Conservation (phyloP, 2,797 vertebrate genomes). For the Dryobates pubescens region DNA sequence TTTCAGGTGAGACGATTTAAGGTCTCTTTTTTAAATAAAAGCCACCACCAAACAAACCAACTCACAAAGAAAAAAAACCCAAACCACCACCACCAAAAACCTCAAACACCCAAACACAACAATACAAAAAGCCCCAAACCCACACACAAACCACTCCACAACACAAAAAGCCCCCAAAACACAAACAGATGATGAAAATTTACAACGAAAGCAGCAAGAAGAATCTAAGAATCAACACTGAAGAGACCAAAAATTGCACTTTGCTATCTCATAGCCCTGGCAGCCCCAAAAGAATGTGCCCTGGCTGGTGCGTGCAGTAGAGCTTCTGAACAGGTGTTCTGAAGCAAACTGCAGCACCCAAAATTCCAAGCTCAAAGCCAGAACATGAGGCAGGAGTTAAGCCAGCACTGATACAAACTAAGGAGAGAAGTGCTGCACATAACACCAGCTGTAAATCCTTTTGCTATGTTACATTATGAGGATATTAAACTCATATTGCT, state of each 20-base stretch:
- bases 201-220: neutral
- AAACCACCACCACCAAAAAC: neutral
- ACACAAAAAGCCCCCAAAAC: too few species aligned
- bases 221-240: neutral
- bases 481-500: neutral
- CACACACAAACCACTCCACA: too few species aligned
- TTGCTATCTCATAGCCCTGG: neutral
- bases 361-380: neutral
- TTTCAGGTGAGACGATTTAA: neutral
- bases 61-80: neutral
- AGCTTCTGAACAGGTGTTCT: neutral
- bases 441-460: neutral
- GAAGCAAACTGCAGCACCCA: neutral
- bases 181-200: neutral
- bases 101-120: neutral
- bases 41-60: neutral
- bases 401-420: neutral
- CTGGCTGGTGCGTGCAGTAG: rapidly evolving
- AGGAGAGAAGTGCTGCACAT: neutral
- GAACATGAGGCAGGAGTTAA: neutral
- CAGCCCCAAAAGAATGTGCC: neutral
- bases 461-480: neutral
- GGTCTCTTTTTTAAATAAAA: neutral
- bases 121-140: too few species aligned
- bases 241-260: neutral